Base-by-base conservation (phyloP, 1,140 invertebrate species). In the Drosophila ogumai region DNA sequence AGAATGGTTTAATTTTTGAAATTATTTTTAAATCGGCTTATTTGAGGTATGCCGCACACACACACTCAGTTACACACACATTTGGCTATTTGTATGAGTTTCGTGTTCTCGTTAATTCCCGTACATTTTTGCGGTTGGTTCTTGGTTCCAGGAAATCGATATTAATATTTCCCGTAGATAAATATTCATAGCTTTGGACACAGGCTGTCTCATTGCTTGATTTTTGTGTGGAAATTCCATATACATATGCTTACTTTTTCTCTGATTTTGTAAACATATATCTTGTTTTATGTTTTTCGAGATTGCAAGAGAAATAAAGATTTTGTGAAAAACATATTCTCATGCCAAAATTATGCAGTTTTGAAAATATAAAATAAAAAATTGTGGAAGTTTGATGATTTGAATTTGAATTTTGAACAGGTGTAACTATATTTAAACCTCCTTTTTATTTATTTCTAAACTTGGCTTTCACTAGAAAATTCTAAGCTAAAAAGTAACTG, bases 21-120 rank as follows among this genome's bases (percentile, higher is more conserved):
- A 86, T 87, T 75, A 65, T 71, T 65, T 74, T 86, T 82, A 79
- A 82, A 87, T 81, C 82, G 75, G 82, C 82, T 86, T 86, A 87
- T 79, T 67, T 76, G 32, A 57, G 81, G 36, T 55, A 59, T 46
- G 67, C 69, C 46, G 34, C 67, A 46, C 55, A 40, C 61, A 40
- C 63, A 55, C 46, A n/a, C 46, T 15, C 15, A 41, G 8, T 36
- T 38, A n/a, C n/a, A 44, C 19, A 31, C 63, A 58, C 43, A 71
- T 43, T 22, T 38, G 60, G 47, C 31, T 31, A 65, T 52, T 34
- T 34, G 65, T 43, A 41, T 28, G 34, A 12, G 22, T 10, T 68
- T 31, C 28, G 17, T 9, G 50, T 44, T 31, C 38, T 25, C 22
- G 47, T 43, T 55, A 54, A 28, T 34, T 50, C 60, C 17, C 6